Percentiles rank a stretch among this genome's conserved stretches.
Evolutionary conservation across 2,113 vertebrate genomes (phyloP).

Genomic region (Proteles cristata): DNA sequence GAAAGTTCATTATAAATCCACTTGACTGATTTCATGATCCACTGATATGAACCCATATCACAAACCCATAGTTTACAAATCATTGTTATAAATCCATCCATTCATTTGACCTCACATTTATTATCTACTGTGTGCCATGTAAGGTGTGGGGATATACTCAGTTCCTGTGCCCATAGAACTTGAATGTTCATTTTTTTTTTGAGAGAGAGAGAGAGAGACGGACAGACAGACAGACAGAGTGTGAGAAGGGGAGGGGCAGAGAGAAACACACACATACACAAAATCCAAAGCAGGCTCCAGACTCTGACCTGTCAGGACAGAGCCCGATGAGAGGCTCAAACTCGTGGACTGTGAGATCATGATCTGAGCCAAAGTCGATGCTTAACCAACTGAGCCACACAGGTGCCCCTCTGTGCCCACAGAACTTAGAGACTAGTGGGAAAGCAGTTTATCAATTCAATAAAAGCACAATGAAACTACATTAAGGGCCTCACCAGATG

Average conservation of each 20-base stretch:
- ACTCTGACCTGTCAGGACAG: too few species aligned
- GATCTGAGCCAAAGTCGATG: too few species aligned
- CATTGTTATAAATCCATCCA: neutral
- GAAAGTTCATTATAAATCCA: slow-evolving; percentile 25
- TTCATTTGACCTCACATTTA: neutral
- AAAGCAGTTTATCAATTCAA: neutral
- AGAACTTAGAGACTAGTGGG: neutral
- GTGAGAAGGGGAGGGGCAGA: too few species aligned
- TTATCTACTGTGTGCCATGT: neutral
- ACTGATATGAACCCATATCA: neutral
- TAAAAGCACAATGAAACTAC: neutral
- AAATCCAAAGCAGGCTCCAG: too few species aligned
- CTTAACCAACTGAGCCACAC: too few species aligned
- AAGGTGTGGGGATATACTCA: neutral
- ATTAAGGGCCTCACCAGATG: neutral
- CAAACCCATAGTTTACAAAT: neutral
- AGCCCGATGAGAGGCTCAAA: too few species aligned
- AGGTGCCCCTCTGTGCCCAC: neutral
- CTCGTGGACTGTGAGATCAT: too few species aligned
- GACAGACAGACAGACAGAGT: too few species aligned
- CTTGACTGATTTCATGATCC: neutral
- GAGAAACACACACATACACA: too few species aligned
- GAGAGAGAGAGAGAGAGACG: too few species aligned
- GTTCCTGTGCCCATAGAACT: neutral
- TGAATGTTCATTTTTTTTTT: too few species aligned